Percentiles rank a stretch among this genome's conserved stretches.
phyloP scores from a whole-genome alignment of 2,797 vertebrate genomes.

The Tachyglossus aculeatus region DNA sequence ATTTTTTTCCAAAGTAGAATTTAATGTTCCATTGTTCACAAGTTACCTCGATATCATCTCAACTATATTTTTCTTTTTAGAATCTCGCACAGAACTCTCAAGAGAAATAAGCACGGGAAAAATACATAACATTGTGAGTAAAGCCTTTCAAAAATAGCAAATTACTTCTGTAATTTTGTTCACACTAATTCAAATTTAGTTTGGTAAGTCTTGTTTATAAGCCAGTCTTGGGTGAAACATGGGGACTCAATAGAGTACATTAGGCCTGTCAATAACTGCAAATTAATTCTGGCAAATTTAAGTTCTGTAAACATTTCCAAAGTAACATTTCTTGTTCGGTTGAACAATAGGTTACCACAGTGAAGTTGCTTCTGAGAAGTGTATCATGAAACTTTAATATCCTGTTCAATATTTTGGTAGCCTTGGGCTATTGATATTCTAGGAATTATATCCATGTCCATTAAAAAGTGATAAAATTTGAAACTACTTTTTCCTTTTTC shows the following conservation, averaged over 20 bases:
- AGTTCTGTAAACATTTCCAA: conserved; percentile 57
- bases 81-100: not conserved
- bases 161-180: not conserved
- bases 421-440: conserved; percentile 54
- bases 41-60: not conserved
- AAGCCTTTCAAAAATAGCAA: not conserved
- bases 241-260: conserved; percentile 30
- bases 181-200: not conserved
- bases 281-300: conserved; percentile 57
- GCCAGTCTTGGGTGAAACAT: conserved; percentile 33
- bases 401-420: conserved; percentile 52
- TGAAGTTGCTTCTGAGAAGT: conserved; percentile 42
- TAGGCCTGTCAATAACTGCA: conserved; percentile 44
- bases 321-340: conserved; percentile 36
- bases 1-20: no score
- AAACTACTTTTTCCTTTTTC: conserved; percentile 32
- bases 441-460: conserved; percentile 30
- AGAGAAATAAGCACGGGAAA: not conserved
- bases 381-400: conserved; percentile 66
- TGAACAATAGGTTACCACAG: conserved; percentile 38
- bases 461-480: conserved; percentile 43
- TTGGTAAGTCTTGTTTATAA: not conserved
- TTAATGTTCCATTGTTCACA: no score
- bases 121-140: not conserved
- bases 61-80: not conserved